Base-by-base conservation (phyloP, 2,797 vertebrate genomes). In the Coregonus ussuriensis region DNA sequence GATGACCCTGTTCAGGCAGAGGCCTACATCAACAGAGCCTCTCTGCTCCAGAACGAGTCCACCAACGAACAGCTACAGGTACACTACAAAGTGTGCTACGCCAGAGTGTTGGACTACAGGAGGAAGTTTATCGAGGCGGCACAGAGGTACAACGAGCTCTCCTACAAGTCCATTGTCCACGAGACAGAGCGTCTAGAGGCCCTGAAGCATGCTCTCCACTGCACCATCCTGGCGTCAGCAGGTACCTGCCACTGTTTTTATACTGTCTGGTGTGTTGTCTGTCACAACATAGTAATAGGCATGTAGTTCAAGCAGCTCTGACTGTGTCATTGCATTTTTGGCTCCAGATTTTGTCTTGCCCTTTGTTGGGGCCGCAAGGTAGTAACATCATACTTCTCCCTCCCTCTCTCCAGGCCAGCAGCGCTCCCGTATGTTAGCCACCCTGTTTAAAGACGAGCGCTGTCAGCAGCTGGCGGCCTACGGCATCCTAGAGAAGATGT, bases 51-150 rank as follows among this genome's bases (percentile, higher is more conserved):
- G 93, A 99, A 99, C 47, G 98, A 99, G 81, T 99, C 98, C 52
- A 98, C 98, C 54, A 99, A 98, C 21, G 98, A 99, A 78, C 98
- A 99, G 89, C 93, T 99, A 80, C 98, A 99, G 92, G 99, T 99
- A 83, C 98, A 99, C 86, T 99, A 99, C 83, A 99, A 99, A 97
- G 98, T 99, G 25, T 99, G 98, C 87, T 99, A 99, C 25, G 97
- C 98, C 90, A 95, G 96, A 91, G 98, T 99, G 69, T 93, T 99
- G 0, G 98, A 99, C 89, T 99, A 99, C 84, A 95, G 97, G 88
- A 97, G 98, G 82, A 99, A 99, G 89, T 99, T 99, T 82, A 99
- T 99, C 35, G 98, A 99, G 93, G 97, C 98, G 62, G 98, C 97
- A 41, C 98, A 99, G 53, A 94, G 98, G 79, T 99, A 99, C 91